Conservation (phyloP, 2,113 vertebrate species). For the Rhinoderma darwinii region DNA sequence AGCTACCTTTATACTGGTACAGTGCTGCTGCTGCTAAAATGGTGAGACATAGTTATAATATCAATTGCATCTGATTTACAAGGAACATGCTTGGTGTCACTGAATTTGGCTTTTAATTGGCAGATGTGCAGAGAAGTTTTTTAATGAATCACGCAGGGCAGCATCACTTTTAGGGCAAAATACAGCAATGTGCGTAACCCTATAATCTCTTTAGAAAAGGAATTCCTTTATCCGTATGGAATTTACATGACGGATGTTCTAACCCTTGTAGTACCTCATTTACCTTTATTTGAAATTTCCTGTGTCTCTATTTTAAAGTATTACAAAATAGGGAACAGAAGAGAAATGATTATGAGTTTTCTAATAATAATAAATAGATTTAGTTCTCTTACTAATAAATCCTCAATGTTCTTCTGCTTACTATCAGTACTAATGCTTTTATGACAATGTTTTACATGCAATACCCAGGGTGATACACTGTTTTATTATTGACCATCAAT, state of each 20-base stretch:
- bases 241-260: conserved; percentile 49
- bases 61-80: background rate
- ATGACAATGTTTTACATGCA: background rate
- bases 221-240: conserved; percentile 49
- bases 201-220: conserved; percentile 42
- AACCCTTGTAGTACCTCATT: conserved; percentile 50
- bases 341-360: conserved; percentile 27
- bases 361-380: conserved; percentile 17
- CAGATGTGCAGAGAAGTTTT: conserved; percentile 1
- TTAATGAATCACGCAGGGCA: conserved; percentile 8
- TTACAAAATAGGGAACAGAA: conserved; percentile 61
- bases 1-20: background rate
- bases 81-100: background rate
- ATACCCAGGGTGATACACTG: background rate
- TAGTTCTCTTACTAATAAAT: background rate
- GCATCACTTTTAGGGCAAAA: conserved; percentile 39
- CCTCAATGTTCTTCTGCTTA: background rate
- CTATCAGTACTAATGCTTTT: background rate
- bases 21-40: background rate
- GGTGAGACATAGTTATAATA: background rate
- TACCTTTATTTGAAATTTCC: conserved; percentile 31
- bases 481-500: background rate
- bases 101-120: background rate
- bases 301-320: conserved; percentile 55
- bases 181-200: conserved; percentile 25